Base-by-base conservation (phyloP, 2,888 invertebrate genomes). In the Coecobrya sp. region DNA sequence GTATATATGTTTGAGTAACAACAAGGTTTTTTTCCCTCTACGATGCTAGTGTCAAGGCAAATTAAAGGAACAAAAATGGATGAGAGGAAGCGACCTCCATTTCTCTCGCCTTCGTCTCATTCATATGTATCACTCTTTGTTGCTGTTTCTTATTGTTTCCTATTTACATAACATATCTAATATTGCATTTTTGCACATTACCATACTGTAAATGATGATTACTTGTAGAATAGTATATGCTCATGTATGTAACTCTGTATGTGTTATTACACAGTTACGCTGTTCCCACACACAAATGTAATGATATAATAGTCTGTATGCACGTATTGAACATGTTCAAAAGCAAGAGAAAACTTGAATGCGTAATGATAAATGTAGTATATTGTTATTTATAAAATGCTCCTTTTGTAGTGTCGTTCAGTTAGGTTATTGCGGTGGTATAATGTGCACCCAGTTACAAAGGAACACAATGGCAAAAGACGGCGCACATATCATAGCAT, bases 1-100 rank as follows among this genome's bases (percentile, higher is more conserved):
- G n/a, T 45, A 19, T 27, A 19, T 25, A 16, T 52, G 5, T 79
- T 27, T 25, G 19, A 1, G 52, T 52, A 22, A 79, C 79, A 52
- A 27, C 27, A 27, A 52, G 7, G 27, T 79, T n/a, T 27, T n/a
- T 52, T n/a, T n/a, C n/a, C n/a, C n/a, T 27, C 65, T 27, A 13
- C 65, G 5, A 19, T 42, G 11, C n/a, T 59, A 30, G 68, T 73
- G 73, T 36, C 42, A 86, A 42, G 55, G 73, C 19, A 86, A 19
- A 19, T 73, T 49, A 55, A 86, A 30, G 59, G 30, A 86, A 52
- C 25, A n/a, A 70, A 55, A 70, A 84, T 70, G 87, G 65, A 87
- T 79, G 42, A 59, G 76, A 81, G 68, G 89, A 82, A 68, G 89
- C 82, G 82, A 27, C 82, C 73, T 36, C 82, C 52, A 70, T 82